Base-by-base conservation (phyloP, 2,797 vertebrate species). In the Gymnoscopelus braueri region DNA sequence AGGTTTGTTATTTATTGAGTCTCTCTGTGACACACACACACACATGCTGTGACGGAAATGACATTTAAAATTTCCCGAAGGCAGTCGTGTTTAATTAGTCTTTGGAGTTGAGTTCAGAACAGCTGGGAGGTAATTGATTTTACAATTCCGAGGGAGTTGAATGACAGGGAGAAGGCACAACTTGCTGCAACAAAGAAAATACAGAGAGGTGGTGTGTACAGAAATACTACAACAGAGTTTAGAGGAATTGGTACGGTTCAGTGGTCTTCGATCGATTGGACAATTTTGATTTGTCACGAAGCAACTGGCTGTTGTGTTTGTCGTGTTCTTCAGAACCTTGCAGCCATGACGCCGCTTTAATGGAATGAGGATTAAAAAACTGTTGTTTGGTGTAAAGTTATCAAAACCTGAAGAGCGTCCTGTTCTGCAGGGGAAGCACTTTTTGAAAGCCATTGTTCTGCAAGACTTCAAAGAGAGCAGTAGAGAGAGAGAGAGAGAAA, bases 61-160 rank as follows among this genome's bases (percentile, higher is more conserved):
- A 54, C 49, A 71, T 63, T 76, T 63, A 10, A 71, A 49, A 77
- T 65, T 32, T 14, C 68, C 73, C 70, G 67, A 57, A 69, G 63
- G 72, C 75, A 58, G 11, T 67, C 19, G 0, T 35, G 73, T 82
- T 88, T 81, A 85, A 88, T 84, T 78, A 78, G 67, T 54, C 24
- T 61, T 77, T 83, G 23, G 39, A 69, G 75, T 79, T 80, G 57
- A 59, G 63, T 26, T 69, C 66, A 57, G 60, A 54, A 23, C 69
- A 72, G 67, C 52, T 75, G 77, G 65, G 14, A 72, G 72, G 77
- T 83, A 84, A 89, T 84, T 82, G 85, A 84, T 89, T 77, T 77
- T 69, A 67, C 71, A 44, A 81, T 77, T 79, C 65, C 1, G 2
- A 57, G 59, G 72, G 70, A 60, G 35, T 60, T 60, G 14, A 60